Evolutionary conservation across 1,140 invertebrate species (phyloP).

Genomic region (Papilio polyxenes): DNA sequence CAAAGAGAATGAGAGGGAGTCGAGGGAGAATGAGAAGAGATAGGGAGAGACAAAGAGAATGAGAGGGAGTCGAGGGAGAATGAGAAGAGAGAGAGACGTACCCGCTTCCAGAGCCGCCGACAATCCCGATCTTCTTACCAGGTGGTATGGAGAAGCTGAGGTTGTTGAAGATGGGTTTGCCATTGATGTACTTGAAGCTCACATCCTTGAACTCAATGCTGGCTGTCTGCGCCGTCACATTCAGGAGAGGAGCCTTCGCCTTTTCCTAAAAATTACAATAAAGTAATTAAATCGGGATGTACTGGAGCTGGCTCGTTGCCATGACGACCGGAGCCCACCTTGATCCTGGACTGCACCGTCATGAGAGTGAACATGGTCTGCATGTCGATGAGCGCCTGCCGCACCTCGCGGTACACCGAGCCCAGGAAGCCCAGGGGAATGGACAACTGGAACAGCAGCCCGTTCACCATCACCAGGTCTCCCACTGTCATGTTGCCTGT

Average conservation of each 20-base stretch:
- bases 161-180: conserved; percentile 92
- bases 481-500: conserved; percentile 98
- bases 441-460: conserved; percentile 97
- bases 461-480: conserved; percentile 99
- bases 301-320: too few species aligned
- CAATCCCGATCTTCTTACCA: conserved; percentile 98
- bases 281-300: background rate
- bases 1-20: too few species aligned
- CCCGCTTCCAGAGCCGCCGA: conserved; percentile 98
- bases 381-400: conserved; percentile 99
- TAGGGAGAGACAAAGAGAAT: too few species aligned
- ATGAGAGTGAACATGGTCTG: conserved; percentile 98
- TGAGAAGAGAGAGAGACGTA: conserved; percentile 58
- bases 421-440: conserved; percentile 96
- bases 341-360: conserved; percentile 88
- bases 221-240: conserved; percentile 86
- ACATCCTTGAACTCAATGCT: conserved; percentile 96
- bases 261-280: conserved; percentile 81
- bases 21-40: too few species aligned
- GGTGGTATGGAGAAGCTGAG: conserved; percentile 94
- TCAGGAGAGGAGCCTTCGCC: conserved; percentile 84
- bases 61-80: too few species aligned
- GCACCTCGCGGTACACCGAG: conserved; percentile 98
- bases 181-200: conserved; percentile 92
- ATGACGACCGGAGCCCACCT: conserved; percentile 78